Conservation (phyloP, 2,797 vertebrate species). For the Fistularia tabacaria region DNA sequence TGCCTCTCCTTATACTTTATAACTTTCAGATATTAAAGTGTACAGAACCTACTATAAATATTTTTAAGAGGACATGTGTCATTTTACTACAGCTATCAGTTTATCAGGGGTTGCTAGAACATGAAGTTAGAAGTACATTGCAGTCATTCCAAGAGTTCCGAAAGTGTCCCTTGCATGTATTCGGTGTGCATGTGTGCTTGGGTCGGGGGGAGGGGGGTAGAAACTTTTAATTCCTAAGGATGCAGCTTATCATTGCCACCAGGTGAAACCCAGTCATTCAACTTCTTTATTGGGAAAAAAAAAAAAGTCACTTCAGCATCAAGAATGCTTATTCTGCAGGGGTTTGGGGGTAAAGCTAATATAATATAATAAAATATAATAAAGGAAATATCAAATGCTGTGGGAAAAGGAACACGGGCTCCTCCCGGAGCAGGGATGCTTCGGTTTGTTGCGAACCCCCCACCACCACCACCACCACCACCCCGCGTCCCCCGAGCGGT, state of each 20-base stretch:
- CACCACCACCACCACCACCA: too few relatives aligned
- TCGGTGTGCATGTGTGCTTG: slow-evolving; percentile 71
- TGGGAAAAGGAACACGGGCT: too few relatives aligned
- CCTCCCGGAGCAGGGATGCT: too few relatives aligned
- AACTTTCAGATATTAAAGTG: slow-evolving; percentile 92
- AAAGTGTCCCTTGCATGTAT: slow-evolving; percentile 83
- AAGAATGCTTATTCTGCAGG: too few relatives aligned
- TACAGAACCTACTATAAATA: slow-evolving; percentile 93
- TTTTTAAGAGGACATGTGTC: slow-evolving; percentile 92
- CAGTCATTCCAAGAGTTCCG: slow-evolving; percentile 80
- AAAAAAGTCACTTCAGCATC: too few relatives aligned
- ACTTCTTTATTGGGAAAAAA: too few relatives aligned
- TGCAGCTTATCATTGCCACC: slow-evolving; percentile 73
- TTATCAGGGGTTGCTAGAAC: slow-evolving; percentile 82
- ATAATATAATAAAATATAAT: too few relatives aligned
- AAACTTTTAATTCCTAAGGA: slow-evolving; percentile 61
- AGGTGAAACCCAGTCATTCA: slow-evolving; percentile 3
- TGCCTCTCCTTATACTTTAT: slow-evolving; percentile 86
- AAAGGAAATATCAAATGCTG: too few relatives aligned
- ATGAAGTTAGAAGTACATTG: slow-evolving; percentile 67
- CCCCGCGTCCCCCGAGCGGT: too few relatives aligned
- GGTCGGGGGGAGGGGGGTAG: not conserved
- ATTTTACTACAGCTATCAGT: slow-evolving; percentile 93
- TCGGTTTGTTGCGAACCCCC: too few relatives aligned
- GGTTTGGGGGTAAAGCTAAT: too few relatives aligned